phyloP scores from a whole-genome alignment of 2,113 vertebrate genomes.

The Cinclus mexicanus region DNA sequence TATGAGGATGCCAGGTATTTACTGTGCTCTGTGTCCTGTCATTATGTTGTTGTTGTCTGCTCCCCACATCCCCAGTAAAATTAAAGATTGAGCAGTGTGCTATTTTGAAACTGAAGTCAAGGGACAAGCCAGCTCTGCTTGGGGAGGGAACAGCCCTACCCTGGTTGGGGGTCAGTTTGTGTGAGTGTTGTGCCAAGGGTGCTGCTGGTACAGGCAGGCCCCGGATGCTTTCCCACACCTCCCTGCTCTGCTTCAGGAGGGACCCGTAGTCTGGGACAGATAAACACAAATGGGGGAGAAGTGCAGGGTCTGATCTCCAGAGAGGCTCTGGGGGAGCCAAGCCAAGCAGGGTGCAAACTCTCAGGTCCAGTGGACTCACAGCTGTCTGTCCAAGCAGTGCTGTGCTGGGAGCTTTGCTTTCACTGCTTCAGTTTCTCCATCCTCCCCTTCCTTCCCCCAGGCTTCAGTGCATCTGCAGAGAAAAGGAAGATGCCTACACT shows the following conservation, averaged over 20 bases:
- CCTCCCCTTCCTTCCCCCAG: background rate
- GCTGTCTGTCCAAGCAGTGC: background rate
- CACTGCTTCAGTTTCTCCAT: background rate
- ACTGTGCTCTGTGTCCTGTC: background rate
- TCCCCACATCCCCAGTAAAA: background rate
- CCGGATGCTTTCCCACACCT: background rate
- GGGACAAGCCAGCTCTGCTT: background rate
- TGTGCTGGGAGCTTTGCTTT: background rate
- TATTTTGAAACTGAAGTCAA: background rate
- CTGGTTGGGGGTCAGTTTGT: background rate
- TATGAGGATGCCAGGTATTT: background rate
- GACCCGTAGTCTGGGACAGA: background rate
- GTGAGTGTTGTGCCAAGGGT: background rate
- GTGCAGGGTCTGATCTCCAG: background rate
- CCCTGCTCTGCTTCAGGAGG: background rate
- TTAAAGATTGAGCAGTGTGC: background rate
- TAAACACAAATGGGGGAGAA: fast-evolving
- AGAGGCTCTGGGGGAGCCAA: background rate
- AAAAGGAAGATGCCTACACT: background rate
- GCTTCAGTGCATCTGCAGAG: background rate
- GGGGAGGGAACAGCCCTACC: background rate
- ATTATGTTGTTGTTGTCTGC: background rate
- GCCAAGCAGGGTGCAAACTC: background rate
- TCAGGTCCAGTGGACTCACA: background rate
- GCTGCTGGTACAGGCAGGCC: background rate